Evolutionary conservation across 2,797 vertebrate genomes (phyloP), one percentile per base, ranked within the genome.

Genomic region (Clamator glandarius): DNA sequence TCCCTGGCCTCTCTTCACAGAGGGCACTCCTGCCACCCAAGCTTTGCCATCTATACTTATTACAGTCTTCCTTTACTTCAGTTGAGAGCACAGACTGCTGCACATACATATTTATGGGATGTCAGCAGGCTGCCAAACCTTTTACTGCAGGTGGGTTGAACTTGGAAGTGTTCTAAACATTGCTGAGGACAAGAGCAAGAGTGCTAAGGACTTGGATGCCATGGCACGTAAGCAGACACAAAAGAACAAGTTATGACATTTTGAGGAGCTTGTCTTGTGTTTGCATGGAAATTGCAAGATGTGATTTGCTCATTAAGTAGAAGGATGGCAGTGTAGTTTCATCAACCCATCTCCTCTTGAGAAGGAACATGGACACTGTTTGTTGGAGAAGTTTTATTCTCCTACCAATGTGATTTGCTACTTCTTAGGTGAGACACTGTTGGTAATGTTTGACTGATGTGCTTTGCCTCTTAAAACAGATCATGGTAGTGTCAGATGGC

Each of bases 401-500:
- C 8, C 25, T 36, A 2, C 12, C 12, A 31, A 2, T 51, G 26
- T 41, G 24, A 74, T 74, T 55, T 66, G 7, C 28, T 78, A 35
- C 17, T 46, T 68, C 48, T 73, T 48, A 52, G 11, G 6, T 64
- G 23, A 46, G 5, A 50, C 8, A 63, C 42, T 84, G 26, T 63
- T 87, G 12, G 13, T 69, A 54, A 17, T 50, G 29, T 87, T 85
- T 92, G 59, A 76, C 50, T 94, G 87, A 87, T 35, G 6, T 69
- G 17, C 55, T 91, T 87, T 95, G 21, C 21, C 9, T 89, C 72
- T 91, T 85, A 18, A 4, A 57, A 70, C 96, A 99, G 99, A 98
- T 99, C 86, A 99, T 99, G 98, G 98, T 99, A 59, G 98, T 98
- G 98, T 98, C 99, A 97, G 99, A 99, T 92, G 98, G 98, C 35